Base-by-base conservation (phyloP, 2,113 vertebrate species). In the Micronisus gabar region DNA sequence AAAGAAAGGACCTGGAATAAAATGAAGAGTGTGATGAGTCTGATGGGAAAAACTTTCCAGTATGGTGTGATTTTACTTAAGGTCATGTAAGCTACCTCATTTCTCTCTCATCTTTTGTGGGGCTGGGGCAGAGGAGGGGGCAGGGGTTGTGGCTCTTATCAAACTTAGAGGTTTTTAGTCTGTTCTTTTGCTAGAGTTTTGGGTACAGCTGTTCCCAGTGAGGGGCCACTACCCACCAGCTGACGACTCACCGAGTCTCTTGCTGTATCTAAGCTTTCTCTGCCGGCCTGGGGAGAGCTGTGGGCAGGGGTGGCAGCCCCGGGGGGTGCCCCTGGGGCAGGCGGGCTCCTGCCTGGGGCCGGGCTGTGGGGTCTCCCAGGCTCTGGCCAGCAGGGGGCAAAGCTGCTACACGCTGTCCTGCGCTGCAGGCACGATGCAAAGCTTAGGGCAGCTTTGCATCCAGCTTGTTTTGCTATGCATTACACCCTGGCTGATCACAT, bases 371-470 rank as follows among this genome's bases (percentile, higher is more conserved):
- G 3, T 22, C 76, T 65, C n/a, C 9, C 0, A 2, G n/a, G 29
- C 9, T 78, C 4, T 32, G 58, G 34, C 92, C 92, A 89, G 95
- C 66, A 96, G 94, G 95, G 92, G 94, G 95, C 95, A 95, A 97
- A 96, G 74, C 90, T 67, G 82, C 55, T 48, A 41, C 92, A 58
- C 4, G 15, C 73, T 41, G 48, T 47, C 59, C 58, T 34, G 23
- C 1, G 4, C 52, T 7, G 11, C 38, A 10, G 52, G 22, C 15
- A 8, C 27, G 1, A 1, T 1, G 22, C 29, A 41, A 6, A 15
- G n/a, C 43, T 8, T 5, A 29, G 32, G 48, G 10, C 53, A 12
- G 38, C 20, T 47, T 18, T 30, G 27, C 19, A 15, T 29, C 25
- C 21, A 3, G 12, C n/a, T n/a, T n/a, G n/a, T n/a, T 61, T 16